Base-by-base conservation (phyloP, 2,797 vertebrate species). In the Caiman crocodilus region DNA sequence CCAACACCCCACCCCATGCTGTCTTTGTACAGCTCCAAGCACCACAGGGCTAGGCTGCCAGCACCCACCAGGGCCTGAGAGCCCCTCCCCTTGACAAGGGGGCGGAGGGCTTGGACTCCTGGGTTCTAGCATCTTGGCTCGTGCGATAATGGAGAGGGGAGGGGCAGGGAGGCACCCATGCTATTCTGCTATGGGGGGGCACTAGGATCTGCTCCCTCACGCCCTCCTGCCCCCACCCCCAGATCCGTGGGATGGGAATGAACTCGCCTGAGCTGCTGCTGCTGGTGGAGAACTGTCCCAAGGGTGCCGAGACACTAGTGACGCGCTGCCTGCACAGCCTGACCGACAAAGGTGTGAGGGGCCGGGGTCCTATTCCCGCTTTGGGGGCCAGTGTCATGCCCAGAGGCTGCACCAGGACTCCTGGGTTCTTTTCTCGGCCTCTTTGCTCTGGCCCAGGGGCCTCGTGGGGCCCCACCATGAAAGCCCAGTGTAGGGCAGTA, bases 211-310 rank as follows among this genome's bases (percentile, higher is more conserved):
- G 30, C 28, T 55, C 69, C 25, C 25, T 17, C 1, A 0, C 5
- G 5, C 3, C 35, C 63, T 32, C 69, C 10, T 35, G 3, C 42
- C 14, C 81, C 6, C 80, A 2, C 7, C 17, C 90, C 2, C 80
- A 99, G 99, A 99, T 99, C 92, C 98, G 99, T 2, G 99, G 99
- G 6, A 99, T 99, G 99, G 99, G 99, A 56, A 99, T 99, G 99
- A 99, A 98, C 94, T 99, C 99, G 0, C 99, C 99, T 0, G 99
- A 99, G 94, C 98, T 99, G 85, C 98, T 99, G 76, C 98, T 99
- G 13, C 78, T 99, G 95, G 99, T 99, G 82, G 99, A 99, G 95
- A 99, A 99, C 95, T 99, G 99, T 71, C 99, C 99, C 21, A 99
- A 99, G 95, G 99, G 99, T 28, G 99, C 99, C 0, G 99, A 99